phyloP scores from a whole-genome alignment of 2,888 invertebrate species.

The Tipula unca region DNA sequence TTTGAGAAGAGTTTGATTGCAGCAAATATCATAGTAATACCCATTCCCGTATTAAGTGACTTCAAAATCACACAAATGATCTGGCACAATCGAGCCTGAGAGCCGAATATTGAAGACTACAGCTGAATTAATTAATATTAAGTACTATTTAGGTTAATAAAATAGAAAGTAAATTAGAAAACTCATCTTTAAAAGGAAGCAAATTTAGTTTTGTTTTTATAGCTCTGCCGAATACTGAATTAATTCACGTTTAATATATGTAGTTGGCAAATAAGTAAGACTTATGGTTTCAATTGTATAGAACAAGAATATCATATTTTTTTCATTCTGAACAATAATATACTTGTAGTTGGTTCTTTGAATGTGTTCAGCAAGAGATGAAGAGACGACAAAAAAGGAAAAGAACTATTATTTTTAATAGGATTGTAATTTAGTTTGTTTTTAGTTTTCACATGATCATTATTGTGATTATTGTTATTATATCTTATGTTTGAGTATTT shows the following conservation, averaged over 20 bases:
- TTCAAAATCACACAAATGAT: too few relatives aligned
- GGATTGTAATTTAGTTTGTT: background rate
- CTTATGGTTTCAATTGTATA: background rate
- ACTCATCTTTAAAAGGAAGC: too few relatives aligned
- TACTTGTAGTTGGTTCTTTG: background rate
- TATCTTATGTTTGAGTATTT: background rate
- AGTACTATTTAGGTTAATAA: too few relatives aligned
- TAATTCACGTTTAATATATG: background rate
- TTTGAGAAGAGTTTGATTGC: too few relatives aligned
- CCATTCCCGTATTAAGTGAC: too few relatives aligned
- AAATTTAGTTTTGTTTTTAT: too few relatives aligned
- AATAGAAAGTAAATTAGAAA: too few relatives aligned
- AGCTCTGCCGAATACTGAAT: background rate
- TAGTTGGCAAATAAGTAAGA: background rate
- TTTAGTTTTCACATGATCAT: background rate
- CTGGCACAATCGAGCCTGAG: too few relatives aligned
- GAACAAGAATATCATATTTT: background rate
- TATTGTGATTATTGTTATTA: background rate
- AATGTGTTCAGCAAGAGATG: background rate
- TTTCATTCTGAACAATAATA: background rate
- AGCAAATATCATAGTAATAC: too few relatives aligned
- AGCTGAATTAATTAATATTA: too few relatives aligned
- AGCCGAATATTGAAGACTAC: too few relatives aligned
- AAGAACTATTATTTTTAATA: conserved; percentile 4
- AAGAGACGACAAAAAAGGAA: background rate